A percentile compares a stretch with the other conserved stretches of the same genome.
Conservation (phyloP, 92 coral and sea anemone species). For the Micromussa lordhowensis region DNA sequence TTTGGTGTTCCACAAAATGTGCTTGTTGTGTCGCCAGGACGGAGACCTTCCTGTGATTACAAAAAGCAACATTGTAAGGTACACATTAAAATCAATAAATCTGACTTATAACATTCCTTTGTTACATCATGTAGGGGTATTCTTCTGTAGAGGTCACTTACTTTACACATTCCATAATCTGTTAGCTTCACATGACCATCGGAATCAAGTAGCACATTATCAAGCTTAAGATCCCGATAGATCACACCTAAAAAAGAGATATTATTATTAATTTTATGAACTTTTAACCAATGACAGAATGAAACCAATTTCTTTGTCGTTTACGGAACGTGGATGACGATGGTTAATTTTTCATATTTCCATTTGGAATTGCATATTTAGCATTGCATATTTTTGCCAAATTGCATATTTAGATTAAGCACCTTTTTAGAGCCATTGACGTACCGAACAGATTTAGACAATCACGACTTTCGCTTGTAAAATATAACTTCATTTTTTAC, state of each 20-base stretch:
- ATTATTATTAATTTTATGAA: no score
- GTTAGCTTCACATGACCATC: slow-evolving; percentile 99
- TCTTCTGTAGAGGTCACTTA: slow-evolving; percentile 22
- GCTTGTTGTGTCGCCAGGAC: slow-evolving; percentile 98
- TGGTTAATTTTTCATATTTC: no score
- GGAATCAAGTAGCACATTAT: slow-evolving; percentile 93
- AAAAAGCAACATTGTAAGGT: neutral
- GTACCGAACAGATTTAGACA: no score
- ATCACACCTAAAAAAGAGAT: slow-evolving; percentile 67
- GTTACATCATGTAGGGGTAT: neutral
- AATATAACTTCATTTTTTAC: no score
- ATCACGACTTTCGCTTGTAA: no score
- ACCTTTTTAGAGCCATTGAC: no score
- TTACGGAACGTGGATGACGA: no score
- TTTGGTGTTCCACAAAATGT: slow-evolving; percentile 99
- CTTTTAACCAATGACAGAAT: neutral
- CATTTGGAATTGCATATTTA: no score
- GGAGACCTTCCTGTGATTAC: slow-evolving; percentile 88
- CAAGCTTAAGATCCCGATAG: slow-evolving; percentile 93
- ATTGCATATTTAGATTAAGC: no score
- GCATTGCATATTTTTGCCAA: no score
- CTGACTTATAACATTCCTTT: neutral
- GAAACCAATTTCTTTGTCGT: no score
- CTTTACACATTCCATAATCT: slow-evolving; percentile 99
- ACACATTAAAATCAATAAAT: no score